Base-by-base conservation (phyloP, 2,888 invertebrate genomes). In the Rugalucina vietnamica region DNA sequence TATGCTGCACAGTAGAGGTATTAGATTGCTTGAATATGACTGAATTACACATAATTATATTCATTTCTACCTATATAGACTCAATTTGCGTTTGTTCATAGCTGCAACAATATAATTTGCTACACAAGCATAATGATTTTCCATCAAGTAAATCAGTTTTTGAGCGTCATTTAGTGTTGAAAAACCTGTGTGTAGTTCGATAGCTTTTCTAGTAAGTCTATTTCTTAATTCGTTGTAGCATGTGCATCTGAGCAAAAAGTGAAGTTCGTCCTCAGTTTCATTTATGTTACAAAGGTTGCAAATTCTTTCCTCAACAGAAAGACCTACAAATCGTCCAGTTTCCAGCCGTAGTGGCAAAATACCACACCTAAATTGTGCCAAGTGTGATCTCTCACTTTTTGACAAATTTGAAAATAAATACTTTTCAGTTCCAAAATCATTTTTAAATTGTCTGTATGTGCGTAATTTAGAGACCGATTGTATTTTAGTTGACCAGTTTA, bases 391-490 rank as follows among this genome's bases (percentile, higher is more conserved):
- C 24, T 69, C 69, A 69, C 14, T 12, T 36, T 69, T 69, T 69
- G 32, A 69, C 29, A 69, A 69, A 21, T 4, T 69, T 12, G 36
- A 69, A 5, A 34, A 21, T 69, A 69, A 32, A 36, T 69, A 69
- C 3, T 69, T 36, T 69, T 69, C 69, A 10, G 36, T 34, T 5
- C 69, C 12, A 36, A 27, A 34, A 21, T 10, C 34, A 69, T 4
- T 36, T 36, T 69, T 69, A 69, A 69, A 69, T 27, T 69, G 69
- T 27, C 21, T 69, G 29, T 69, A 69, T 21, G 69, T 69, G n/a
- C 69, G 10, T 69, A 69, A 21, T 27, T 69, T 69, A 21, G 69
- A 21, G 18, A 36, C 36, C 4, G 5, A 12, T 36, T 69, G 12
- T 3, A 69, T 36, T 34, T 36, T 69, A 21, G n/a, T 36, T 27